Conservation (phyloP, 1,140 invertebrate species). For the Chrysopa pallens region DNA sequence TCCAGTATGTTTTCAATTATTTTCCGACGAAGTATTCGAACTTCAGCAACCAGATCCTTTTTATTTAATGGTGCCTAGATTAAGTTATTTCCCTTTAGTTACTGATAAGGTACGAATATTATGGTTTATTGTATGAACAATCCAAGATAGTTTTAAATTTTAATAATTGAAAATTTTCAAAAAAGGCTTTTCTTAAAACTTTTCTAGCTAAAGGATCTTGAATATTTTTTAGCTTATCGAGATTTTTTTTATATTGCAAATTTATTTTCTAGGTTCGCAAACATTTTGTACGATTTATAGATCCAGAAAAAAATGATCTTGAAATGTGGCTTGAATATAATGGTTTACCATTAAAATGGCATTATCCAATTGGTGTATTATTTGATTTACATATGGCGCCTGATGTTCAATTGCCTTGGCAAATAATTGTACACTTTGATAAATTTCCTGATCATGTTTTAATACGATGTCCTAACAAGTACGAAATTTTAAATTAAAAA, state of each 20-base stretch:
- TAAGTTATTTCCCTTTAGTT: conserved; percentile 90
- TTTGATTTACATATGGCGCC: conserved; percentile 60
- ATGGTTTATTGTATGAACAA: background rate
- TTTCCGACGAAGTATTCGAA: conserved; percentile 73
- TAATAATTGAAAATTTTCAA: too few species aligned
- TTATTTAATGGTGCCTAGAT: conserved; percentile 86
- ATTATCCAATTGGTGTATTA: conserved; percentile 90
- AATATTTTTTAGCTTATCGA: background rate
- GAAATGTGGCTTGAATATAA: conserved; percentile 95
- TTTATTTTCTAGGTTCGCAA: conserved; percentile 53
- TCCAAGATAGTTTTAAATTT: background rate
- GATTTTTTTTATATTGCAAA: conserved; percentile 1
- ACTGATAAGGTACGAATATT: conserved; percentile 67
- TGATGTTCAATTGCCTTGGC: conserved; percentile 74
- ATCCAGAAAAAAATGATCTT: conserved; percentile 60
- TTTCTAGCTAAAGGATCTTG: background rate
- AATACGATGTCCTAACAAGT: conserved; percentile 63
- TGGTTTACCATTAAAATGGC: conserved; percentile 84
- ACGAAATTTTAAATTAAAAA: conserved; percentile 10
- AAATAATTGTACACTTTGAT: conserved; percentile 86
- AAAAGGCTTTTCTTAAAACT: too few species aligned
- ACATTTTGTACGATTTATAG: conserved; percentile 71
- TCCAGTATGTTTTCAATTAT: conserved; percentile 75
- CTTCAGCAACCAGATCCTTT: conserved; percentile 78
- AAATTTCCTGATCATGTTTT: conserved; percentile 70